Base-by-base conservation (phyloP, 2,888 invertebrate species). In the Scaeva pyrastri region DNA sequence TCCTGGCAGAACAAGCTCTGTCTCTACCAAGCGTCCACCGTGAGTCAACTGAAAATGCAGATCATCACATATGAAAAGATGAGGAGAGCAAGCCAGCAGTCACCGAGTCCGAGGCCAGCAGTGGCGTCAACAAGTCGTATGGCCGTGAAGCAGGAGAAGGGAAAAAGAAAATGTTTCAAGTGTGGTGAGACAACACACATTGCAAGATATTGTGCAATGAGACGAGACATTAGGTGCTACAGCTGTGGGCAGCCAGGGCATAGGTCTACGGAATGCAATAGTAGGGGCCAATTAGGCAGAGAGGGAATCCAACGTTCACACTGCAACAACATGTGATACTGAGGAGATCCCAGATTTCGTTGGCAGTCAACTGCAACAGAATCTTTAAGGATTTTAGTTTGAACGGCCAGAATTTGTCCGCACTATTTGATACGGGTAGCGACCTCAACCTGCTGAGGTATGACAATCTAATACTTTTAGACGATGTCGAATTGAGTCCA, bases 341-440 rank as follows among this genome's bases (percentile, higher is more conserved):
- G 52, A 52, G 52, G 52, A 52, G 14, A 23, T 52, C 12, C 19
- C 12, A 7, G 12, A 52, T 23, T 8, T 23, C 23, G 2, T 52
- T 52, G 52, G 21, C 52, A 23, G 23, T 16, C 8, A 23, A 23
- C 6, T 52, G 52, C 8, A 52, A 52, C 8, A 16, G 60, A 16
- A 39, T 64, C 14, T 79, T 79, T 3, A 72, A 72, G 5, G 45
- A 45, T 11, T 23, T 72, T 6, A 14, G 1, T 12, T 7, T 75
- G 26, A 16, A 56, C 4, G 58, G 39, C 8, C 45, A 43, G n/a
- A 43, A 43, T 1, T 8, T 87, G 45, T 72, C 60, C 5, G 76
- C 79, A 1, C 45, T 87, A 14, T 55, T 76, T 7, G 76, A 79
- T 12, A 80, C 76, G 7, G 73, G 76, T 10, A 76, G 82, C 16